These are phyloP conservation scores for Bryconaethiops microstoma DNA, from an alignment of 2,797 vertebrate genomes.

Conservation along the genomic window DNA sequence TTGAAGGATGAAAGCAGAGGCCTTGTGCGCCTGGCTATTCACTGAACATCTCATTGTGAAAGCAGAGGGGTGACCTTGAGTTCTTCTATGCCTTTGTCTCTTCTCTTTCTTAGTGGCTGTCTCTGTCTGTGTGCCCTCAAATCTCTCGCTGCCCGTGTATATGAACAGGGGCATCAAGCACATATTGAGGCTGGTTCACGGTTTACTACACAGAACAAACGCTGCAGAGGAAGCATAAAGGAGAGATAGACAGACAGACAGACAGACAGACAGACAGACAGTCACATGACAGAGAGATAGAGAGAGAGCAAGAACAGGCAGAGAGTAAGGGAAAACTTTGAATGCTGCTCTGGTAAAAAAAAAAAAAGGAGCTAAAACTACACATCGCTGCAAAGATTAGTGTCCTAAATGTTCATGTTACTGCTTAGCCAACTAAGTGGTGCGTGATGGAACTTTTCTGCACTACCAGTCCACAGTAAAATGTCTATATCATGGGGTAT, in stretches of 20 bases:
- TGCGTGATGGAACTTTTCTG: background rate
- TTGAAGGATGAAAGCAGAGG: background rate
- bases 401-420: background rate
- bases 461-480: background rate
- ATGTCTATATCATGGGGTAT: background rate
- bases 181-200: background rate
- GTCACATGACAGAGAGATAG: background rate
- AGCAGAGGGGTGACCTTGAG: conserved; percentile 18
- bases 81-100: conserved; percentile 16
- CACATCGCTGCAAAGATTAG: background rate
- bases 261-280: conserved; percentile 3
- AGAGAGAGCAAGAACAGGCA: conserved; percentile 1
- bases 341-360: background rate
- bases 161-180: background rate
- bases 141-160: conserved; percentile 23
- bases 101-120: background rate
- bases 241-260: too few species aligned
- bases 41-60: conserved; percentile 31
- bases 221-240: background rate
- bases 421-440: background rate
- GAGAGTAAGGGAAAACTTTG: conserved; percentile 25
- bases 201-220: background rate
- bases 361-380: background rate
- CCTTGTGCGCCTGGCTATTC: conserved; percentile 21
- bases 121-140: conserved; percentile 28